Conservation (phyloP, 2,888 invertebrate genomes). For the Oligia strigilis region DNA sequence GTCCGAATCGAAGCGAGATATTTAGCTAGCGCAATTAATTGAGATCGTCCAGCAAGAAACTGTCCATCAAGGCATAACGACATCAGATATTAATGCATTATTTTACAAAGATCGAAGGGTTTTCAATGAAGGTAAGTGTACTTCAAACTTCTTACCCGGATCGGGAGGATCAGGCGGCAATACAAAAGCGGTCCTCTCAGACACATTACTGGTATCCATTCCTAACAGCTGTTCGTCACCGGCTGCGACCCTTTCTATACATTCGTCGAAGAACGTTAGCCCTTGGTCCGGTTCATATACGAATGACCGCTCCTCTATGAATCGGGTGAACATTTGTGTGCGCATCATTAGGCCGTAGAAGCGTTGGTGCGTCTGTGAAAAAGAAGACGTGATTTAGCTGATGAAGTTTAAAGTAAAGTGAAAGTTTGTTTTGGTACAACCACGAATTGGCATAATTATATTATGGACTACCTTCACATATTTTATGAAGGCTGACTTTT, state of each 20-base stretch:
- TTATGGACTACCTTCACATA: neutral
- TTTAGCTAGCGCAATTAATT: neutral
- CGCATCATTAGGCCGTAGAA: conserved; percentile 97
- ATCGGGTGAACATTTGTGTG: conserved; percentile 99
- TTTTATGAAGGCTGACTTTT: neutral
- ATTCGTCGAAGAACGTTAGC: conserved; percentile 97
- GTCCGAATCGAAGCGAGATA: neutral
- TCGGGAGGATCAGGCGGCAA: conserved; percentile 96
- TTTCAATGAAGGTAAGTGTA: neutral
- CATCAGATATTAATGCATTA: neutral
- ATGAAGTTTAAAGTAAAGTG: neutral
- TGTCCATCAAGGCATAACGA: neutral
- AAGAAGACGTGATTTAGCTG: neutral
- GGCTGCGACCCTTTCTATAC: conserved; percentile 93
- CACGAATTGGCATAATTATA: neutral
- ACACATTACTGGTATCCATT: conserved; percentile 94
- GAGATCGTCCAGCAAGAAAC: neutral
- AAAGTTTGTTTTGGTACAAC: neutral
- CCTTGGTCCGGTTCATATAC: conserved; percentile 99
- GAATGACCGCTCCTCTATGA: conserved; percentile 99
- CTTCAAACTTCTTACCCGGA: conserved; percentile 73
- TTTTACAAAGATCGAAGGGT: neutral
- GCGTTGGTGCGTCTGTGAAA: conserved; percentile 93
- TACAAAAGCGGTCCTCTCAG: conserved; percentile 98
- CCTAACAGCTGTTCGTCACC: conserved; percentile 93